These are phyloP conservation scores for Drosophila histrio DNA, from an alignment of 2,888 invertebrate genomes.

Conservation along the genomic window DNA sequence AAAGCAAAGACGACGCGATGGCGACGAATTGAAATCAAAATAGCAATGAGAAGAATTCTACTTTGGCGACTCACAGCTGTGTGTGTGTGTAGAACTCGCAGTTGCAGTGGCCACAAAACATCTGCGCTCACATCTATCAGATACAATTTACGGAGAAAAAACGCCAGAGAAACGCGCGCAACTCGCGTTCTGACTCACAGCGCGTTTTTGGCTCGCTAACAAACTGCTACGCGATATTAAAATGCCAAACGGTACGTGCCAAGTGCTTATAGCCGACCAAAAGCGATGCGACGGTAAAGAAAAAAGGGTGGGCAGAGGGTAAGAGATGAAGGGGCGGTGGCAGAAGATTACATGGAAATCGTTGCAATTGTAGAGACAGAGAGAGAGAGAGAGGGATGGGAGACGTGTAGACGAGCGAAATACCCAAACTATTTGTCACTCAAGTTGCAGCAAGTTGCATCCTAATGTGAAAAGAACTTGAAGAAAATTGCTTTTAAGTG, in stretches of 20 bases:
- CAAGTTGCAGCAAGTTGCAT: constrained; percentile 23
- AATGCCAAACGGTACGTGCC: constrained; percentile 59
- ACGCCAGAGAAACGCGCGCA: constrained; percentile 47
- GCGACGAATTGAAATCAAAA: constrained; percentile 61
- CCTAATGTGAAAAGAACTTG: constrained; percentile 18
- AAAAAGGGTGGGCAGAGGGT: not conserved
- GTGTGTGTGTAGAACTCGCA: constrained; percentile 1
- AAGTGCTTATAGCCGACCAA: constrained; percentile 29
- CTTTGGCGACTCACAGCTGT: constrained; percentile 37
- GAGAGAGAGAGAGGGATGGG: not conserved
- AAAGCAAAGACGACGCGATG: constrained; percentile 9
- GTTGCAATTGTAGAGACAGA: constrained; percentile 12
- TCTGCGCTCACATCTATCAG: constrained; percentile 35
- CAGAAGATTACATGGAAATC: constrained; percentile 38
- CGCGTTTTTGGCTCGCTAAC: constrained; percentile 26
- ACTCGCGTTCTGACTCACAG: constrained; percentile 48
- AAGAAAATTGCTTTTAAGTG: constrained; percentile 21
- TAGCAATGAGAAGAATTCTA: constrained; percentile 74
- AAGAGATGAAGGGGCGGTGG: not conserved
- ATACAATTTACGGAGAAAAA: constrained; percentile 26
- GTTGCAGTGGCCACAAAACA: constrained; percentile 37
- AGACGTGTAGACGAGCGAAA: constrained; percentile 11
- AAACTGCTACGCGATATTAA: constrained; percentile 35
- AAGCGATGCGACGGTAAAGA: too few relatives aligned
- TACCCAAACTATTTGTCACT: constrained; percentile 53